Base-by-base conservation (phyloP, 1,140 invertebrate species). In the Tyrophagus putrescentiae region DNA sequence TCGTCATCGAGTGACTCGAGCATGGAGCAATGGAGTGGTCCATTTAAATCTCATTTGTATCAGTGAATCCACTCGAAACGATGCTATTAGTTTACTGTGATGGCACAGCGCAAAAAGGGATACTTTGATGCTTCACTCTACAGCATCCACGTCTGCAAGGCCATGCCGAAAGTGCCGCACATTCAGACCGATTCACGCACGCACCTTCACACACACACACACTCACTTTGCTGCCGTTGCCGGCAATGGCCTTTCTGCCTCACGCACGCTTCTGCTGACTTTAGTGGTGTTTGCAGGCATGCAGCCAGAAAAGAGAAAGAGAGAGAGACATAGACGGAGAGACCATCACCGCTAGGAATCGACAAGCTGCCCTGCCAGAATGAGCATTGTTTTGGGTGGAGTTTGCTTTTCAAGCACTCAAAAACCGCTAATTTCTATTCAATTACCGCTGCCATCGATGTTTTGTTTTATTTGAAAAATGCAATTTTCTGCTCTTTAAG, bases 21-120 rank as follows among this genome's bases (percentile, higher is more conserved):
- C 21, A 39, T 39, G 21, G 13, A 39, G 13, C 13, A 48, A 7
- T 48, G 45, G 45, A 48, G 45, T 48, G 45, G 45, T 48, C 45
- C 45, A 48, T 48, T 48, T 48, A 48, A 48, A 48, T 48, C 45
- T 48, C 45, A 48, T 48, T 48, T 48, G 7, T 48, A 48, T 18
- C 45, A 48, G 21, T 48, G 7, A 6, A 48, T 48, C 45, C 7
- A 48, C 36, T 39, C 36, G 21, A n/a, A 39, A 39, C 13, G 45
- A 48, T 48, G 45, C 45, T 48, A 48, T 48, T 48, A 48, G 45
- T 21, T 21, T 21, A 29, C 7, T 39, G 36, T 39, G 36, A 39
- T 13, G 36, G 36, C 36, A 39, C 36, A 39, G 13, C 36, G n/a
- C n/a, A n/a, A 39, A 39, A 39, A 21, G 36, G 36, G 36, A 39